A percentile compares a stretch with the other conserved stretches of the same genome.
phyloP scores from a whole-genome alignment of 2,888 invertebrate species.

The Cephonodes hylas region DNA sequence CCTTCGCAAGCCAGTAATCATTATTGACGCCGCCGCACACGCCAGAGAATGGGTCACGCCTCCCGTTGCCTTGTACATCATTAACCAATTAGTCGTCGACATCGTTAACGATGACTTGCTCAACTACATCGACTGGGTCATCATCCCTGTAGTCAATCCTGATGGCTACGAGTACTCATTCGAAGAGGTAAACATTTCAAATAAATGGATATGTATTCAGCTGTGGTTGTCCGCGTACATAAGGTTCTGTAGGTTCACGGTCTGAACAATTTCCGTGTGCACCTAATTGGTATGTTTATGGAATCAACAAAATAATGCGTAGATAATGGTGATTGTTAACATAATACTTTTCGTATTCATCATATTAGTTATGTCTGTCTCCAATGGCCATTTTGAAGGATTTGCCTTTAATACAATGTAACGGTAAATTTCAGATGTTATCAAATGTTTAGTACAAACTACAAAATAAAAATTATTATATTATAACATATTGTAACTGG shows the following conservation, averaged over 20 bases:
- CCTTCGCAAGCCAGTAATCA: conserved; percentile 77
- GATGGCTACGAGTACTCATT: conserved; percentile 87
- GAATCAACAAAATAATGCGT: neutral
- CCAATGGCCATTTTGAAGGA: neutral
- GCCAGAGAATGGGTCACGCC: conserved; percentile 88
- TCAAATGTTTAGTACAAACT: too few relatives aligned
- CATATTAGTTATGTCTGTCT: neutral
- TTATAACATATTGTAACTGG: too few relatives aligned
- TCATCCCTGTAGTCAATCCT: conserved; percentile 85
- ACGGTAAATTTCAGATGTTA: too few relatives aligned
- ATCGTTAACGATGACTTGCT: conserved; percentile 70
- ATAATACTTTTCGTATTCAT: neutral
- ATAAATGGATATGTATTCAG: conserved; percentile 9
- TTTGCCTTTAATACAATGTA: neutral
- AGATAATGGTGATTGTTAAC: neutral
- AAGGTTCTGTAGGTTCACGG: conserved; percentile 2
- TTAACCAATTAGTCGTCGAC: conserved; percentile 83
- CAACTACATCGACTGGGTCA: conserved; percentile 83
- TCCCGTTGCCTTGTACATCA: conserved; percentile 84
- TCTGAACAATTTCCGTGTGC: neutral
- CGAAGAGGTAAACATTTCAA: conserved; percentile 58
- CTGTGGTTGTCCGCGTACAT: neutral
- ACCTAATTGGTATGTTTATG: conserved; percentile 18
- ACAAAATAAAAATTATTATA: too few relatives aligned
- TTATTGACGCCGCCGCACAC: conserved; percentile 83